Base-by-base conservation (phyloP, 2,113 vertebrate genomes). In the Passer domesticus region DNA sequence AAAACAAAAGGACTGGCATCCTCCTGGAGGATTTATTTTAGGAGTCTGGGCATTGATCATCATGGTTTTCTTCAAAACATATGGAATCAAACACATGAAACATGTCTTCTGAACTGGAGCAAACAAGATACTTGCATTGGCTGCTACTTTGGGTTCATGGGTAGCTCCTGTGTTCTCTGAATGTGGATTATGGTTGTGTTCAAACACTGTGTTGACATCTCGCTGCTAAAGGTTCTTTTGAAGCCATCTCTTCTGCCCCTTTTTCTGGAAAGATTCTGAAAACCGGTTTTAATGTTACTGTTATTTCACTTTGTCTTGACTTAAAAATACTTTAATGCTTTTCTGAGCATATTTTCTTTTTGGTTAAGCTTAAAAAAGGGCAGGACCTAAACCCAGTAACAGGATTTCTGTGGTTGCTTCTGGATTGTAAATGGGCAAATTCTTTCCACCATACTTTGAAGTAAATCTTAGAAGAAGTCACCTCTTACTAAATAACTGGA, bases 1-100 rank as follows among this genome's bases (percentile, higher is more conserved):
- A n/a, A 99, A 99, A 92, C 98, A 98, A 96, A 99, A 98, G 92
- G 98, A 99, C 92, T 99, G 99, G 99, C 99, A 99, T 95, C 99
- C 99, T 91, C 99, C 99, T 11, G 99, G 99, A 27, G 99, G 99
- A 64, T 99, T 99, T 97, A 99, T 99, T 98, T 98, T 99, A 82
- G 99, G 99, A 87, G 97, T 99, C 43, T 99, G 99, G 99, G 99
- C 99, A 21, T 97, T 99, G 75, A 99, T 99, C 96, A 98, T 99
- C 84, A 98, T 99, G 97, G 98, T 99, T 92, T 99, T 99, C 98
- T 99, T 99, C 96, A 98, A 99, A 98, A 99, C 99, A 14, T 99
- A 99, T 0, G 99, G 99, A 90, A 97, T 99, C 95, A 99, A 99
- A 95, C 99, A 99, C 94, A 99, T 99, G 98, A 99, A 99, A 88